Evolutionary conservation across 2,113 vertebrate species (phyloP).

Genomic region (Dasyprocta punctata): DNA sequence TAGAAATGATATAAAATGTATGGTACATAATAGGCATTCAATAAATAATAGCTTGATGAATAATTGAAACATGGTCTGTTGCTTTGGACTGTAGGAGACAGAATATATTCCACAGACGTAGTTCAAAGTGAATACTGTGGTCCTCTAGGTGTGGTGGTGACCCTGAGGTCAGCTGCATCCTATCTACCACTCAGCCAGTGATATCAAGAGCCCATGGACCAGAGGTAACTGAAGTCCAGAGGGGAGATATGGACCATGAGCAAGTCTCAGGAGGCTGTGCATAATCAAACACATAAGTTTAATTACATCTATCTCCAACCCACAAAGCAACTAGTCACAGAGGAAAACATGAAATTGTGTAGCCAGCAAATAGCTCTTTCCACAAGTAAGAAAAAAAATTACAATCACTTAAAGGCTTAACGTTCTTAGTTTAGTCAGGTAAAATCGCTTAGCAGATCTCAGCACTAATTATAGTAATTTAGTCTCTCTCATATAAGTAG

Average conservation of each 20-base stretch:
- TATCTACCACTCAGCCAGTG: not conserved
- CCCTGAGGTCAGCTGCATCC: not conserved
- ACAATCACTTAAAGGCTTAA: conserved; percentile 60
- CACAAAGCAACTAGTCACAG: not conserved
- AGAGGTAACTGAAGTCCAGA: not conserved
- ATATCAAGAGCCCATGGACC: not conserved
- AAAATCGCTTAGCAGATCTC: conserved; percentile 62
- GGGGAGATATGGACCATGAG: not conserved
- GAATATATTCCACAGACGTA: not conserved
- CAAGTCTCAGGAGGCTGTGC: not conserved
- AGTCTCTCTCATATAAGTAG: conserved; percentile 58
- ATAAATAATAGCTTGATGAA: not conserved
- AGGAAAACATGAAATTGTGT: not conserved
- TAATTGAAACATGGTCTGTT: not conserved
- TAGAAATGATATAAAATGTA: not conserved
- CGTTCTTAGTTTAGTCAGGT: conserved; percentile 54
- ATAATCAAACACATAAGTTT: not conserved
- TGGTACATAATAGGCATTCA: not conserved
- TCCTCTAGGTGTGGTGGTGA: not conserved
- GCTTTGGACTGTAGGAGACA: not conserved
- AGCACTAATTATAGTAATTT: conserved; percentile 74
- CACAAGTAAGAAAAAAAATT: conserved; percentile 45
- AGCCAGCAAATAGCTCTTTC: conserved; percentile 43
- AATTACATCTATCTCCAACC: not conserved
- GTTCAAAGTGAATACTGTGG: not conserved